These are phyloP conservation scores for Vimba vimba DNA, from an alignment of 2,113 vertebrate species.

Conservation along the genomic window DNA sequence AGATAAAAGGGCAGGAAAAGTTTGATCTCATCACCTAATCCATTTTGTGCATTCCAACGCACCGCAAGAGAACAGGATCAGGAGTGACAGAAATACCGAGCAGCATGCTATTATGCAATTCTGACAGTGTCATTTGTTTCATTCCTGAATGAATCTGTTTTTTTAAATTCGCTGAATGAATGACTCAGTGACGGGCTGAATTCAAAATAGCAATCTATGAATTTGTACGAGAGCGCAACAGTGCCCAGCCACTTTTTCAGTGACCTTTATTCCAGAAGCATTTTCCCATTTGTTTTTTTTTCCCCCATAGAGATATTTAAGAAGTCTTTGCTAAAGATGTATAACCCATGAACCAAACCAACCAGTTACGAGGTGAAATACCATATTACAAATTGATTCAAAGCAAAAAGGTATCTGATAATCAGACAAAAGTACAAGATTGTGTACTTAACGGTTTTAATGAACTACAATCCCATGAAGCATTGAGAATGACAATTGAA, in stretches of 20 bases:
- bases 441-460: not conserved
- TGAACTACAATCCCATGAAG: not conserved
- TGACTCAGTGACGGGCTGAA: too few species aligned
- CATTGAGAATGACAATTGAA: too few species aligned
- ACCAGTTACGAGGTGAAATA: not conserved
- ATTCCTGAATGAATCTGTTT: too few species aligned
- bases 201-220: too few species aligned
- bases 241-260: too few species aligned
- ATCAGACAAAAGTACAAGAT: not conserved
- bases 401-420: not conserved
- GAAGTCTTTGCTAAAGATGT: too few species aligned
- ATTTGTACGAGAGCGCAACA: too few species aligned
- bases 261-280: not conserved
- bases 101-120: too few species aligned
- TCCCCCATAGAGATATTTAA: too few species aligned
- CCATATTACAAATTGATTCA: not conserved
- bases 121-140: too few species aligned
- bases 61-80: not conserved
- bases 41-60: not conserved
- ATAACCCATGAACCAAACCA: not conserved
- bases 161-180: too few species aligned
- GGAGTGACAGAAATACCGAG: not conserved
- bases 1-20: conserved; percentile 2
- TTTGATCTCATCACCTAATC: not conserved
- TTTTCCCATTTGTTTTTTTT: not conserved